Conservation (phyloP, 2,797 vertebrate species). For the Cirrhinus mrigala region DNA sequence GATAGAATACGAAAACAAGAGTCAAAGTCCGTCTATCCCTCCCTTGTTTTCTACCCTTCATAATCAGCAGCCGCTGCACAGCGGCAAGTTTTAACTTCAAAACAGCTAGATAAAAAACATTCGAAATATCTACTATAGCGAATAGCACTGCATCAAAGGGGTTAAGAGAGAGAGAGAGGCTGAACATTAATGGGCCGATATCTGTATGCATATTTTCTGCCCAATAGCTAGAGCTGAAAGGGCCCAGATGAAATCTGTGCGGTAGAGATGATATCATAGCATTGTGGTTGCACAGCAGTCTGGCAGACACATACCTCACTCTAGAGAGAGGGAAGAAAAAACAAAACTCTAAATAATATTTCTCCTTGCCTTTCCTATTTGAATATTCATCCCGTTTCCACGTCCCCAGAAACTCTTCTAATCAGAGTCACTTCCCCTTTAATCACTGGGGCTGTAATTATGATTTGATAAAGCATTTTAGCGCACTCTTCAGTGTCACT, state of each 20-base stretch:
- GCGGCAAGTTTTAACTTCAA: neutral
- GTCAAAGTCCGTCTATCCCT: conserved; percentile 53
- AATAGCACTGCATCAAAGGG: conserved; percentile 2
- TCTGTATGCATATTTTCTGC: conserved; percentile 63
- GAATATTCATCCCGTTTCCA: conserved; percentile 82
- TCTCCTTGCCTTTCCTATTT: conserved; percentile 69
- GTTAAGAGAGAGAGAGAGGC: conserved; percentile 15
- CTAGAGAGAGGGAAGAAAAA: conserved; percentile 53
- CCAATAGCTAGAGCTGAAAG: conserved; percentile 64
- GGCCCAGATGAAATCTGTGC: conserved; percentile 60
- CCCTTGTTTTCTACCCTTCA: conserved; percentile 32
- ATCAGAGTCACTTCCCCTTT: conserved; percentile 86
- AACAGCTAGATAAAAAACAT: neutral
- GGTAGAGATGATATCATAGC: conserved; percentile 69
- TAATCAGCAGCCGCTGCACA: conserved; percentile 3
- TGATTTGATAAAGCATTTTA: conserved; percentile 82
- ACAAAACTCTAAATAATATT: conserved; percentile 60
- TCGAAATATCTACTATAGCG: neutral
- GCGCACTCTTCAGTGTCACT: conserved; percentile 82
- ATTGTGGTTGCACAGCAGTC: conserved; percentile 58
- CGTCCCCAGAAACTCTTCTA: conserved; percentile 80
- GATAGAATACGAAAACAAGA: conserved; percentile 65
- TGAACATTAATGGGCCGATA: conserved; percentile 40
- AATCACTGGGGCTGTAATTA: conserved; percentile 84
- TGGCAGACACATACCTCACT: conserved; percentile 59